Evolutionary conservation across 2,113 vertebrate species (phyloP).

Genomic region (Fregata magnificens): DNA sequence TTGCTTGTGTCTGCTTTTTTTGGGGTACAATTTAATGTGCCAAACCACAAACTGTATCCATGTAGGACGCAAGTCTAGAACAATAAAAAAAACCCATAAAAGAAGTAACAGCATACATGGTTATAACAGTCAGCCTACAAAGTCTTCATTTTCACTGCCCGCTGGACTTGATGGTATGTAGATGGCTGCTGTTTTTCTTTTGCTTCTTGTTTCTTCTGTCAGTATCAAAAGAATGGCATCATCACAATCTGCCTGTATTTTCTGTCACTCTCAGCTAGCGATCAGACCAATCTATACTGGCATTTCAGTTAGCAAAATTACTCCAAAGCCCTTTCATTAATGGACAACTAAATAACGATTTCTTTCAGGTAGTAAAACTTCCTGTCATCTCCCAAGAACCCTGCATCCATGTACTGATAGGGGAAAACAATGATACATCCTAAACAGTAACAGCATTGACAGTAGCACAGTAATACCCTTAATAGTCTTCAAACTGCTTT

Average conservation of each 20-base stretch:
- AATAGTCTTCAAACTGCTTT: not conserved
- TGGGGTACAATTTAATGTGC: not conserved
- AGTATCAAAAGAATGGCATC: not conserved
- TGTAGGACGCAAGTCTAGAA: not conserved
- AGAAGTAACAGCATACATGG: not conserved
- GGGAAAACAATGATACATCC: not conserved
- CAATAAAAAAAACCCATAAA: not conserved
- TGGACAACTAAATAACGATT: not conserved
- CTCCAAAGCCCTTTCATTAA: not conserved
- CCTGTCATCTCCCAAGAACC: not conserved
- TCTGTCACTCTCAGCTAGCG: not conserved
- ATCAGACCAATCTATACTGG: not conserved
- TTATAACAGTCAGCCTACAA: not conserved
- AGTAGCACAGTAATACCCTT: not conserved
- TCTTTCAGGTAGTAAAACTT: not conserved
- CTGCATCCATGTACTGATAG: not conserved
- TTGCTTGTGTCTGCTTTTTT: not conserved
- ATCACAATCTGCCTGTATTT: not conserved
- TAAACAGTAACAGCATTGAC: not conserved
- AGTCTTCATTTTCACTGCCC: not conserved
- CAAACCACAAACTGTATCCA: not conserved
- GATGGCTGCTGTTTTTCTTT: not conserved
- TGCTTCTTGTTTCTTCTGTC: not conserved
- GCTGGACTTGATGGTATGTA: not conserved
- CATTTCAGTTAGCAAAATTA: not conserved